phyloP scores from a whole-genome alignment of 2,113 vertebrate genomes.

The Scartelaos histophorus region DNA sequence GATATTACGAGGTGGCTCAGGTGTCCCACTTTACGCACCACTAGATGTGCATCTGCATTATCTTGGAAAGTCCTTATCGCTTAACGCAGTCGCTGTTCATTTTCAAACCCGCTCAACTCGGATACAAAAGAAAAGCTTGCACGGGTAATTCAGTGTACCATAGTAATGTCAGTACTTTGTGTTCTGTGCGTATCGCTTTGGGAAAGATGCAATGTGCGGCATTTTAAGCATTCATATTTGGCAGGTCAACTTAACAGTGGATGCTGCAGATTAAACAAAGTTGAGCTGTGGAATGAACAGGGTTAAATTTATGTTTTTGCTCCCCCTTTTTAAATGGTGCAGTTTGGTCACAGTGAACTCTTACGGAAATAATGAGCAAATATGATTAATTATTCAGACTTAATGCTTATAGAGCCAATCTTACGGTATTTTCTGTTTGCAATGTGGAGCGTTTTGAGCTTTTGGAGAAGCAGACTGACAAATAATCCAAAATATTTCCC shows the following conservation, averaged over 20 bases:
- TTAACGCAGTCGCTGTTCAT: background rate
- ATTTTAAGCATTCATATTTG: background rate
- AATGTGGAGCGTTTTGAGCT: no score
- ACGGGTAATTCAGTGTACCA: background rate
- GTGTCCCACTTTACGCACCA: background rate
- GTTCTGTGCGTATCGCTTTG: background rate
- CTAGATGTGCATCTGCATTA: background rate
- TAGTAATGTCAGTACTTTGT: background rate
- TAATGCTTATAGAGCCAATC: no score
- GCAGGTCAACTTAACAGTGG: background rate
- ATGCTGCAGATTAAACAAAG: background rate
- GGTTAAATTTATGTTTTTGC: background rate
- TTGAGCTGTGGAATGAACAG: slow-evolving; percentile 1
- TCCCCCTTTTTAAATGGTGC: background rate
- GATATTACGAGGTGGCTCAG: background rate
- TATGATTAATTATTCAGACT: no score
- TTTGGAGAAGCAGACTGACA: no score
- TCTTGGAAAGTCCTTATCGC: background rate
- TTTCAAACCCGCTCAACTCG: background rate
- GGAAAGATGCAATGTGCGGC: background rate
- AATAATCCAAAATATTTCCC: no score
- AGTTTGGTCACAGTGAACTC: slow-evolving; percentile 1
- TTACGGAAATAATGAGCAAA: no score
- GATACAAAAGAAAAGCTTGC: background rate
- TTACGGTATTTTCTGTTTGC: no score